These are phyloP conservation scores for Formicarius rufipectus DNA, from an alignment of 2,113 vertebrate genomes.

Conservation along the genomic window DNA sequence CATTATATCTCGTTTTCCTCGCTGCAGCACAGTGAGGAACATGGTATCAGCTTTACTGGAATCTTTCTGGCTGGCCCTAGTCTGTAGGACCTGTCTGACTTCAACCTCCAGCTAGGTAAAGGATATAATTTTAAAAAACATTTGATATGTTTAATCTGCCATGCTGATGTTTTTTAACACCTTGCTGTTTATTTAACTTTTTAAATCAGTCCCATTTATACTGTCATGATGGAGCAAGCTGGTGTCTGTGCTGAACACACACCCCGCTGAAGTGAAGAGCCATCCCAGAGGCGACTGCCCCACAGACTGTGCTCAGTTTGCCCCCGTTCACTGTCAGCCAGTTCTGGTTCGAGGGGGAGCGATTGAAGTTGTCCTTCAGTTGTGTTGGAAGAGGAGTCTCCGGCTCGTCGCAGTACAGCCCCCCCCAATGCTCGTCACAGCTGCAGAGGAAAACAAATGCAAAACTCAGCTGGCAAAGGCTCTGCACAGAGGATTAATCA, in stretches of 20 bases:
- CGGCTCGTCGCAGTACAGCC: slow-evolving; percentile 91
- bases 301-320: slow-evolving; percentile 92
- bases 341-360: slow-evolving; percentile 87
- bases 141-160: neutral
- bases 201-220: neutral
- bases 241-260: neutral
- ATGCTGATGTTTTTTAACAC: neutral
- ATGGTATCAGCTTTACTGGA: neutral
- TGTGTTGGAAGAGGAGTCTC: slow-evolving; percentile 85
- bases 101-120: neutral
- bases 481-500: neutral
- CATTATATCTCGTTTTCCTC: neutral
- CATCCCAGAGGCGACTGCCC: slow-evolving; percentile 93
- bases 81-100: neutral
- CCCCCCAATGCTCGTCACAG: slow-evolving; percentile 93
- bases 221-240: neutral
- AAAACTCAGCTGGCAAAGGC: neutral
- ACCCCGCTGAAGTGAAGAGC: slow-evolving; percentile 98
- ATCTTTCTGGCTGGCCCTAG: neutral
- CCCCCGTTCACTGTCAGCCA: slow-evolving; percentile 93
- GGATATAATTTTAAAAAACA: neutral
- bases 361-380: slow-evolving; percentile 97
- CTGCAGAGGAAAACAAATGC: slow-evolving; percentile 69
- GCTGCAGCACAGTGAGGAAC: neutral
- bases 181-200: neutral